Evolutionary conservation across 2,113 vertebrate genomes (phyloP).

Genomic region (Mirza zaza): DNA sequence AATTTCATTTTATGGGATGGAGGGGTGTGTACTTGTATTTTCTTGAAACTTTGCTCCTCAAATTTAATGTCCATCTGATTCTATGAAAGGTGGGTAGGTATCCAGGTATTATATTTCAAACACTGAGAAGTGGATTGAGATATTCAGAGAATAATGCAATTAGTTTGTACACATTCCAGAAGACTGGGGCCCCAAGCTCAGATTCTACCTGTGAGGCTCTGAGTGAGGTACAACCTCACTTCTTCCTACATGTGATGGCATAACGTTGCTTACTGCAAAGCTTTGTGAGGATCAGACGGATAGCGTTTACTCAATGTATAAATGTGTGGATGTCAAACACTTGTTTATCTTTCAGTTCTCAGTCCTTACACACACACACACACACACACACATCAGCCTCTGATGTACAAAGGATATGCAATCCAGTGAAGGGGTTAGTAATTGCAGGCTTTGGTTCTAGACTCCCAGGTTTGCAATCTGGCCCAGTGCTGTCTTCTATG

Average conservation of each 20-base stretch:
- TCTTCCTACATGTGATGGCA: too few relatives aligned
- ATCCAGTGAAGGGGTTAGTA: not conserved
- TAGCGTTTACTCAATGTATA: not conserved
- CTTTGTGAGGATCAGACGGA: not conserved
- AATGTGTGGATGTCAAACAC: too few relatives aligned
- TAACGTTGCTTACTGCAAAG: not conserved
- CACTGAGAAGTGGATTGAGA: not conserved
- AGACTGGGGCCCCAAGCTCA: not conserved
- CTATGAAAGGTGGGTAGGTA: not conserved
- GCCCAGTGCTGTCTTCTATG: rapidly evolving
- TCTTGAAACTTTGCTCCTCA: not conserved
- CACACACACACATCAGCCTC: not conserved
- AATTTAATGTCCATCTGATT: not conserved
- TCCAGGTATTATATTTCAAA: not conserved
- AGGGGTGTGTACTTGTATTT: not conserved
- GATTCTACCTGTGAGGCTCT: not conserved
- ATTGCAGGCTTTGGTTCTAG: not conserved
- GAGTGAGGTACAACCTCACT: rapidly evolving
- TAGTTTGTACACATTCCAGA: not conserved
- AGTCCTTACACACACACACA: not conserved
- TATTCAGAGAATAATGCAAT: not conserved
- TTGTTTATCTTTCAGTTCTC: not conserved
- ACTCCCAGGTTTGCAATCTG: not conserved
- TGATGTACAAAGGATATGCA: not conserved
- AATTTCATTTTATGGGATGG: not conserved